These are phyloP conservation scores for Liopterus haemorrhoidalis DNA, from an alignment of 2,888 invertebrate species.

Conservation along the genomic window DNA sequence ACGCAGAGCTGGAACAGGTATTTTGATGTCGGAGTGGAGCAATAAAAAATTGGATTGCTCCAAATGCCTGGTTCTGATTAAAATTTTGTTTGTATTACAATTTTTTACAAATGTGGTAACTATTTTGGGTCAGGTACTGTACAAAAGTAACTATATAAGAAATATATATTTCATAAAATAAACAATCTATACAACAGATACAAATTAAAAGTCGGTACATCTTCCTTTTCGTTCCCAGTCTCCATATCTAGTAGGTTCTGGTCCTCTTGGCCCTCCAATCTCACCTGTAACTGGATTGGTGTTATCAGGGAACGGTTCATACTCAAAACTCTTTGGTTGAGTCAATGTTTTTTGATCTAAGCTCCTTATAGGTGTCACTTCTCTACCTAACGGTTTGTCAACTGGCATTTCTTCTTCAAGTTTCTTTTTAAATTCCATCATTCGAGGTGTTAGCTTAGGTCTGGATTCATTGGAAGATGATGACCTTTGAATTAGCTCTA, in stretches of 20 bases:
- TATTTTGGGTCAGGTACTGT: too few species aligned
- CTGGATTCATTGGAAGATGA: conserved; percentile 29
- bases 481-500: conserved; percentile 25
- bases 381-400: conserved; percentile 46
- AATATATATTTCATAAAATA: too few species aligned
- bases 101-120: too few species aligned
- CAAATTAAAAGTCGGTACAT: conserved; percentile 81
- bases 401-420: conserved; percentile 47
- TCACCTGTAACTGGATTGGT: conserved; percentile 92
- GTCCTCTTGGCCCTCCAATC: conserved; percentile 90
- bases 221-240: conserved; percentile 99
- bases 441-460: conserved; percentile 47
- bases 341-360: conserved; percentile 68
- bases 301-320: conserved; percentile 78
- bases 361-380: conserved; percentile 60
- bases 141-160: too few species aligned
- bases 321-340: conserved; percentile 66
- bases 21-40: too few species aligned
- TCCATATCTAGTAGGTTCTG: conserved; percentile 97
- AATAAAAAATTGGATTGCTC: too few species aligned
- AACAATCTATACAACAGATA: too few species aligned
- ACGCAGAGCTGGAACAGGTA: too few species aligned
- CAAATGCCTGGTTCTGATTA: too few species aligned
- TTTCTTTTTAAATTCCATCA: conserved; percentile 68
- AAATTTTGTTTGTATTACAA: too few species aligned